These are phyloP conservation scores for Philaethria dido DNA, from an alignment of 2,888 invertebrate genomes.

Conservation along the genomic window DNA sequence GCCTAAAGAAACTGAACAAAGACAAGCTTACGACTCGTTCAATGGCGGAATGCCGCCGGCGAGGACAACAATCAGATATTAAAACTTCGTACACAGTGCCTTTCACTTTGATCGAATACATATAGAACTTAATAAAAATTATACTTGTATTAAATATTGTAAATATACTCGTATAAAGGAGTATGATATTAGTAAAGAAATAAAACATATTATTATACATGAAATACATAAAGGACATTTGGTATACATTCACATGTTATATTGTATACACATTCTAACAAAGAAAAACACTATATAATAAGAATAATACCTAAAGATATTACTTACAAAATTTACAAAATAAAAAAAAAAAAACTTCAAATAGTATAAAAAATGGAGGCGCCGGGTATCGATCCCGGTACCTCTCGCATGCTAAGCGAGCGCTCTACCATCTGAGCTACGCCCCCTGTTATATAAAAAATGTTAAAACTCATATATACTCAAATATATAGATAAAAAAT, in stretches of 20 bases:
- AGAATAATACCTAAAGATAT: no score
- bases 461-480: background rate
- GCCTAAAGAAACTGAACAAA: constrained; percentile 13
- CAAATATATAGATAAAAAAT: background rate
- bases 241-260: no score
- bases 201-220: background rate
- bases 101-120: constrained; percentile 33
- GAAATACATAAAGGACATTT: no score
- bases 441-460: background rate
- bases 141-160: background rate
- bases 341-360: background rate
- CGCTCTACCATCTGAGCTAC: constrained; percentile 80
- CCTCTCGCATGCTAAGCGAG: constrained; percentile 84
- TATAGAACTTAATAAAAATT: background rate
- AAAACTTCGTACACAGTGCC: constrained; percentile 13
- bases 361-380: constrained; percentile 71
- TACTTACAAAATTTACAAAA: no score
- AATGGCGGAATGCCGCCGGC: constrained; percentile 24
- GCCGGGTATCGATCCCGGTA: constrained; percentile 84
- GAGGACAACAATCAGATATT: constrained; percentile 32
- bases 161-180: background rate
- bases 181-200: background rate
- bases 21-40: constrained; percentile 10
- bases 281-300: no score
- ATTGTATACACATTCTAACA: no score